A percentile compares a stretch with the other conserved stretches of the same genome.
Conservation (phyloP, 2,797 vertebrate genomes). For the Sebastes nivosus region DNA sequence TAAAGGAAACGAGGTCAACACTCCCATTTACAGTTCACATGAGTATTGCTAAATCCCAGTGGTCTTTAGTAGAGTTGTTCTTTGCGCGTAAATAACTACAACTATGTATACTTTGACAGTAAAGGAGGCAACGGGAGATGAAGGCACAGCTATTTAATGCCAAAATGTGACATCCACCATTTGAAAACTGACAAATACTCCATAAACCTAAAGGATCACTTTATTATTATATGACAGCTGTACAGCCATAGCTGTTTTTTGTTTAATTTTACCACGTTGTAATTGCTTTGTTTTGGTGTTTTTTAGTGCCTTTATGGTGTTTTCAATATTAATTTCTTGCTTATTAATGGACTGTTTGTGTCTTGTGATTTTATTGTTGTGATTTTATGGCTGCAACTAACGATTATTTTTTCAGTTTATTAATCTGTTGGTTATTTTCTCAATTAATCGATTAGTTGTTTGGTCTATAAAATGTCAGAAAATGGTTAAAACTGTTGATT, state of each 20-base stretch:
- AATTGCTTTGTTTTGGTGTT: not conserved
- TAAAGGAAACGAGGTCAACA: constrained; percentile 56
- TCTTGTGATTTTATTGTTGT: not conserved
- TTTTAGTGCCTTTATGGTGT: not conserved
- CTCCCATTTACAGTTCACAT: constrained; percentile 24
- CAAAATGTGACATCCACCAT: not conserved
- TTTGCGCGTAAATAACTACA: not conserved
- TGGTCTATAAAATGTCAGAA: too few relatives aligned
- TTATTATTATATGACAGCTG: not conserved
- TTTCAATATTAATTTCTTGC: not conserved
- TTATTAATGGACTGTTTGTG: not conserved
- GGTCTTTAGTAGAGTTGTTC: not conserved
- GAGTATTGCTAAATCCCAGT: constrained; percentile 20
- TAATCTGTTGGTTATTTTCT: too few relatives aligned
- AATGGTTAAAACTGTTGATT: too few relatives aligned
- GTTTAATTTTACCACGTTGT: not conserved
- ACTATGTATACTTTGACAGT: not conserved
- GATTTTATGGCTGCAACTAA: not conserved
- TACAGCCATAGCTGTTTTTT: not conserved
- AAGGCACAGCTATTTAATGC: not conserved
- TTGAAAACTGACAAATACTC: not conserved
- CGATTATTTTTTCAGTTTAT: too few relatives aligned
- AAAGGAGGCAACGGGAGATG: not conserved
- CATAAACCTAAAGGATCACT: not conserved
- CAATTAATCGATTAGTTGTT: too few relatives aligned